A percentile compares a stretch with the other conserved stretches of the same genome.
phyloP scores from a whole-genome alignment of 2,113 vertebrate genomes.

The Hippocampus zosterae region DNA sequence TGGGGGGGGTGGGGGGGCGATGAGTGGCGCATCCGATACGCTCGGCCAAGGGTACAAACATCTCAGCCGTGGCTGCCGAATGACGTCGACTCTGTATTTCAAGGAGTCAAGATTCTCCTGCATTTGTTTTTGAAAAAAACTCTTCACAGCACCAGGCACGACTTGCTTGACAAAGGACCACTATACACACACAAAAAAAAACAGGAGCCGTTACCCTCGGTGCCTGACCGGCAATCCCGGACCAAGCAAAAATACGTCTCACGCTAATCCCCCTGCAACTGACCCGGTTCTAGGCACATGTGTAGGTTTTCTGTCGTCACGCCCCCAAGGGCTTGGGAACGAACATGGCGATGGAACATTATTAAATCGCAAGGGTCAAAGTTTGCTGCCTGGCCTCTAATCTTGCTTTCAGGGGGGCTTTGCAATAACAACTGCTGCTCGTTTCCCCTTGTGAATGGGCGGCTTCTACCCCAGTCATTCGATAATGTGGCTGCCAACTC shows the following conservation, averaged over 20 bases:
- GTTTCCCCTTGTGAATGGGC: constrained; percentile 36
- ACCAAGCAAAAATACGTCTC: constrained; percentile 23
- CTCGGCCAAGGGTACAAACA: constrained; percentile 31
- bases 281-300: constrained; percentile 39
- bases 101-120: background rate
- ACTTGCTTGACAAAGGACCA: background rate
- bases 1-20: constrained; percentile 1
- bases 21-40: constrained; percentile 36
- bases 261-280: constrained; percentile 29
- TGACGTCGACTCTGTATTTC: background rate
- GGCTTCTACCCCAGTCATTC: constrained; percentile 33
- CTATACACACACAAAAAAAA: constrained; percentile 20
- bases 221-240: constrained; percentile 25
- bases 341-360: constrained; percentile 7
- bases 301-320: constrained; percentile 38
- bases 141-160: no score
- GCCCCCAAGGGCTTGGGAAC: constrained; percentile 27
- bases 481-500: constrained; percentile 32
- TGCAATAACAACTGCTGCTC: constrained; percentile 41
- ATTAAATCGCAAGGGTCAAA: constrained; percentile 44
- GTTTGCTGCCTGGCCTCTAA: constrained; percentile 53
- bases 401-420: constrained; percentile 43
- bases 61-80: constrained; percentile 32
- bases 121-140: constrained; percentile 36
- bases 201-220: constrained; percentile 17